Conservation (phyloP, 2,113 vertebrate genomes). For the Aramus guarauna region DNA sequence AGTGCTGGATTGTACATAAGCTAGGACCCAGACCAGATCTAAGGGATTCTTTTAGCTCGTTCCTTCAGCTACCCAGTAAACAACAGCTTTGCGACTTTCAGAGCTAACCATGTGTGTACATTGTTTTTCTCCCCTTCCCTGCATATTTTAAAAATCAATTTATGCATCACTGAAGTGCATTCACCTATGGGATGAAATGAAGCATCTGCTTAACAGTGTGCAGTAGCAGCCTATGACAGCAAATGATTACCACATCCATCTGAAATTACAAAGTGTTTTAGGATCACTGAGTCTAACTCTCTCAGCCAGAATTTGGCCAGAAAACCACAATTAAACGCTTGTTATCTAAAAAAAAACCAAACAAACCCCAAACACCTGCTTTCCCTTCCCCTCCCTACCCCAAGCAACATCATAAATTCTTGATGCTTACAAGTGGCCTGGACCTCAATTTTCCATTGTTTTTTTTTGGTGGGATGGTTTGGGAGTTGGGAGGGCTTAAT, state of each 20-base stretch:
- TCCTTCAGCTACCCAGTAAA: neutral
- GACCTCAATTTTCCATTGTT: neutral
- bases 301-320: neutral
- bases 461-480: no score
- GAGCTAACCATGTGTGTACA: neutral
- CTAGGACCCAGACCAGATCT: neutral
- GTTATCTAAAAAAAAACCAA: neutral
- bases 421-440: neutral
- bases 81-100: neutral
- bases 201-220: conserved; percentile 9
- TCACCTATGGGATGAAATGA: neutral
- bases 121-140: neutral
- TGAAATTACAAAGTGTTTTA: neutral
- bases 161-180: neutral
- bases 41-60: neutral
- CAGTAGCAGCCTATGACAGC: neutral
- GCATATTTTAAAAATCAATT: conserved; percentile 9
- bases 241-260: neutral
- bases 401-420: neutral
- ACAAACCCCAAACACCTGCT: neutral
- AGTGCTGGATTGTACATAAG: neutral
- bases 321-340: neutral
- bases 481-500: neutral
- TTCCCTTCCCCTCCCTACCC: neutral
- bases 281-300: neutral